Evolutionary conservation across 2,797 vertebrate species (phyloP).

Genomic region (Sylvilagus floridanus): DNA sequence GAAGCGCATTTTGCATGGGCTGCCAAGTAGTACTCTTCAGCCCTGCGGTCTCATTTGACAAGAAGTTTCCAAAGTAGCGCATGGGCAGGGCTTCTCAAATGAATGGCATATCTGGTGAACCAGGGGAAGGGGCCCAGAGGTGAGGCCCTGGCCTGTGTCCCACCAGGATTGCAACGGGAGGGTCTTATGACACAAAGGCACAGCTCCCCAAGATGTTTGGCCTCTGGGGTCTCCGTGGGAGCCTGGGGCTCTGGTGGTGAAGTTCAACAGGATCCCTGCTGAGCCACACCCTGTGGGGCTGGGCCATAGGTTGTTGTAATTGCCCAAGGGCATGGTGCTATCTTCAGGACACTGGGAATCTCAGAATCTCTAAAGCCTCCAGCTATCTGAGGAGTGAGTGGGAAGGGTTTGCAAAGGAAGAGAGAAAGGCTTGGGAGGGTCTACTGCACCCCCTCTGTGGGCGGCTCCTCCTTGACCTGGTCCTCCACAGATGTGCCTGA

Average conservation of each 20-base stretch:
- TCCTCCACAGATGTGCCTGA: background rate
- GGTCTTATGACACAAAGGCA: background rate
- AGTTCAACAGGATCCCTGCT: background rate
- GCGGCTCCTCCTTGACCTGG: background rate
- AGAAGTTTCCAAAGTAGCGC: background rate
- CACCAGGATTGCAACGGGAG: background rate
- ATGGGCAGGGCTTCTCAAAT: background rate
- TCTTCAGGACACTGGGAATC: background rate
- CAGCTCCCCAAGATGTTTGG: background rate
- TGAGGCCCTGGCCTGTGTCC: background rate
- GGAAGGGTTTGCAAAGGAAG: background rate
- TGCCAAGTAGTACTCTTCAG: background rate
- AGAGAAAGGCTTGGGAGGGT: background rate
- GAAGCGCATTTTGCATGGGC: conserved; percentile 4
- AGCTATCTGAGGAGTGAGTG: background rate
- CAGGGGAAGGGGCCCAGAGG: background rate
- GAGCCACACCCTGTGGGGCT: background rate
- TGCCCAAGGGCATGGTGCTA: background rate
- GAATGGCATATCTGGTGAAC: background rate
- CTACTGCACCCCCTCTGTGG: background rate
- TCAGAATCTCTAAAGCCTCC: background rate
- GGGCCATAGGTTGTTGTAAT: background rate
- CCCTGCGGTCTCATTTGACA: background rate
- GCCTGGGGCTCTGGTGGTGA: background rate
- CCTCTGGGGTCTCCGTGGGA: background rate